Base-by-base conservation (phyloP, 2,113 vertebrate genomes). In the Nyctibius bracteatus region DNA sequence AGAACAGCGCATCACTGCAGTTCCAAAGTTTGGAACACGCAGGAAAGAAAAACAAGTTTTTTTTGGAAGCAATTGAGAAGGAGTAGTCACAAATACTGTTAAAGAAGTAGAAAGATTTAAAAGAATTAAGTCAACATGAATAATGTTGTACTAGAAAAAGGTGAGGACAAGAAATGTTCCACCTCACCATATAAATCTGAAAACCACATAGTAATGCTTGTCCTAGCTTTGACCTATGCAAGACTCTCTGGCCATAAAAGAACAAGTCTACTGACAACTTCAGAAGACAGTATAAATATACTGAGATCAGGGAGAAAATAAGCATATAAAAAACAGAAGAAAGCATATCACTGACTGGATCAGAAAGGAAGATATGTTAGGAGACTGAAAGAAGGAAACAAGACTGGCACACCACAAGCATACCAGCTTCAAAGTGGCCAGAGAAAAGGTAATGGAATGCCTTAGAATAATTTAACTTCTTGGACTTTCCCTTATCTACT, bases 41-140 rank as follows among this genome's bases (percentile, higher is more conserved):
- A 54, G 44, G 39, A 71, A 37, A 35, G 13, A 68, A 82, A 88
- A 59, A 8, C 6, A 47, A 77, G 41, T 10, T 43, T 5, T 8
- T n/a, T 83, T 37, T 66, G 9, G 39, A 65, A 84, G 8, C 3
- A 7, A 92, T 1, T 41, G 30, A 74, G 30, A 77, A 81, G 74
- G 10, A 77, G 5, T 9, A 66, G 35, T 10, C 33, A 51, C 16
- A 86, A 81, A 57, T 52, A 41, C 10, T 74, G 27, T 28, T 61
- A 55, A 62, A 86, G 27, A 70, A 82, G 31, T 31, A 9, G 28
- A 52, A 54, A 77, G 11, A 25, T 54, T 68, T 52, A 28, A 65
- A 94, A 84, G 3, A 92, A 94, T 73, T 61, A 92, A 87, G 54
- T 82, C 73, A 87, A 46, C 49, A 94, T 49, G n/a, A 95, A 91